Conservation (phyloP, 2,113 vertebrate species). For the Antidorcas marsupialis region DNA sequence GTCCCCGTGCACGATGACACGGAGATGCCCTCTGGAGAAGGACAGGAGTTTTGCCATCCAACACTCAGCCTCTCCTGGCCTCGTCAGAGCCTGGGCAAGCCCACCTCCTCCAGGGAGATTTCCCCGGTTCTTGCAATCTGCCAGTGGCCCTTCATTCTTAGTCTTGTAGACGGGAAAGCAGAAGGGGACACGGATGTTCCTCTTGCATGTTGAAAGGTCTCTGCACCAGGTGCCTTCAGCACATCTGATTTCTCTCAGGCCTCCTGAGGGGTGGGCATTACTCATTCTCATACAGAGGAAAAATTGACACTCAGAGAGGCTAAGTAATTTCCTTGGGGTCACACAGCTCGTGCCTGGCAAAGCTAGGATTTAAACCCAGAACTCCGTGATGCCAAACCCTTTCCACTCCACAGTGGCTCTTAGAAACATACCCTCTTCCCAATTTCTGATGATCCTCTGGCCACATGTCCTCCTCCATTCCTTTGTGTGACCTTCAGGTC, state of each 20-base stretch:
- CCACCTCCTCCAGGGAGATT: background rate
- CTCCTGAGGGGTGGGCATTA: background rate
- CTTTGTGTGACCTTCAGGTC: background rate
- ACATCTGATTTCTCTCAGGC: background rate
- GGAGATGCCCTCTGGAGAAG: constrained; percentile 26
- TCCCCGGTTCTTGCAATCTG: background rate
- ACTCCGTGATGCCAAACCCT: background rate
- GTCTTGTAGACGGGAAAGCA: background rate
- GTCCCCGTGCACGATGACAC: background rate
- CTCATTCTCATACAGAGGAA: background rate
- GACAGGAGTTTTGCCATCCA: background rate
- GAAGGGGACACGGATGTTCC: background rate
- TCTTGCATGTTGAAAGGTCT: background rate
- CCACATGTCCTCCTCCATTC: background rate
- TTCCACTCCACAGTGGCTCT: background rate
- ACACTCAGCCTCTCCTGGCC: background rate
- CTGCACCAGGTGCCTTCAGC: background rate
- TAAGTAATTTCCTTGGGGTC: background rate
- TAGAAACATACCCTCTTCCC: background rate
- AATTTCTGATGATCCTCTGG: background rate
- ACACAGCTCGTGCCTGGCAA: background rate
- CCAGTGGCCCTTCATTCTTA: background rate
- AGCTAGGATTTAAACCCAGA: background rate
- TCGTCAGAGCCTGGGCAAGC: background rate
- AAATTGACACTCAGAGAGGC: background rate